Conservation (phyloP, 30 jellyfish, hydroid and myxozoan species). For the Aurelia sp. region DNA sequence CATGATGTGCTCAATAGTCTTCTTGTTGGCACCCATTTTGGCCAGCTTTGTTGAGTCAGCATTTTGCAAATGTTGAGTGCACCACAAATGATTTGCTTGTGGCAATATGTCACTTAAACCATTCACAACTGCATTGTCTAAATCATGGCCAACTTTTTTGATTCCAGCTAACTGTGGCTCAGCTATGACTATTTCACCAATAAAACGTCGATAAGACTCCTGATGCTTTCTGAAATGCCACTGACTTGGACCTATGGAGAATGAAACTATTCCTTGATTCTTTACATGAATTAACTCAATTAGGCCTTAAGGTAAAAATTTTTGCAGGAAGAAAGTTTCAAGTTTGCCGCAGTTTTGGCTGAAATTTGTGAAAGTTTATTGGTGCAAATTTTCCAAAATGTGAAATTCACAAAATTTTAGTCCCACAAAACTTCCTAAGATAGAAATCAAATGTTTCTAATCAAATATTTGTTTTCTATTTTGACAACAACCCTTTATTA, state of each 20-base stretch:
- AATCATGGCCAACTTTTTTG: constrained; percentile 65
- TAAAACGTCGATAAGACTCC: constrained; percentile 36
- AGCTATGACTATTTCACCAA: constrained; percentile 37
- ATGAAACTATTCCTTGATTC: not conserved
- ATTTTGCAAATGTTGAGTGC: constrained; percentile 64
- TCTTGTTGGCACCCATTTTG: constrained; percentile 54
- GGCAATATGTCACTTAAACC: constrained; percentile 49
- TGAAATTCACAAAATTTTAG: too few relatives aligned
- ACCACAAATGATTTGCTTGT: constrained; percentile 49
- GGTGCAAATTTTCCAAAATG: too few relatives aligned
- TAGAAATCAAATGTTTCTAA: too few relatives aligned
- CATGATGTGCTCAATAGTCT: constrained; percentile 59
- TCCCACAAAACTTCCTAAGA: too few relatives aligned
- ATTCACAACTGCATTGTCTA: constrained; percentile 56
- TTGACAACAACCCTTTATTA: too few relatives aligned
- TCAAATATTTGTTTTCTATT: too few relatives aligned
- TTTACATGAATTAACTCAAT: too few relatives aligned
- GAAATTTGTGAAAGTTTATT: too few relatives aligned
- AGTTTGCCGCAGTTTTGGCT: too few relatives aligned
- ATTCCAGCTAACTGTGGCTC: constrained; percentile 36
- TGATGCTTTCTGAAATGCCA: constrained; percentile 60
- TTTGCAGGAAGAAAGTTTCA: too few relatives aligned
- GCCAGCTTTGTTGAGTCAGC: constrained; percentile 47
- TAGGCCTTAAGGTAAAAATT: too few relatives aligned
- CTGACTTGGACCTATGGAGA: constrained; percentile 23